Evolutionary conservation across 2,797 vertebrate genomes (phyloP), one percentile per base, ranked within the genome.

Genomic region (Buphagus erythrorhynchus): DNA sequence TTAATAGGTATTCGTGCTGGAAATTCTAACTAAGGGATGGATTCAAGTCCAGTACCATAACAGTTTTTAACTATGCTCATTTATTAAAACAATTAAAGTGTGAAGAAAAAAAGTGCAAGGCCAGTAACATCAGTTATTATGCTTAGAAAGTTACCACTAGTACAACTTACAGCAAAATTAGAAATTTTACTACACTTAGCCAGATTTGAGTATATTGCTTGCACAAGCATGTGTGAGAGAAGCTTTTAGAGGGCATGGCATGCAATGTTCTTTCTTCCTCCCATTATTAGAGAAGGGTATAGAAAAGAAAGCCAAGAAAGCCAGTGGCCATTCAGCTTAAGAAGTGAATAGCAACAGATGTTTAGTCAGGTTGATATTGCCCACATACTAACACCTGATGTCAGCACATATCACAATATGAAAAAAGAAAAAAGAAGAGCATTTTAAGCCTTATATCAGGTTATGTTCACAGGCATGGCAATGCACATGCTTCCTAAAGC

Each of bases 1-100:
- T 97, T 86, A 90, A 82, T 40, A 90, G 38, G 25, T 86, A 79
- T 67, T 86, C 10, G 15, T 72, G 85, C 45, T 49, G 33, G 26
- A 93, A 72, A 55, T 78, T 76, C 72, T 93, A 94, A 54, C 33
- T 59, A 51, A 65, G 76, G 73, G 69, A 54, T 35, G 49, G 75
- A 61, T 67, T 85, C 35, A 85, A 91, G 31, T 45, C 86, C 65
- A 75, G 48, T 61, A 86, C 28, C 11, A 2, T 20, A 82, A 76
- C n/a, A 52, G 21, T n/a, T 42, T 79, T 16, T 31, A 71, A 54
- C 36, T 87, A 48, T 2, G 3, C 61, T 87, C 3, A 61, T 19
- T 43, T 29, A 84, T 51, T 73, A 77, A 40, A 86, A 25, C 19
- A 51, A 63, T 24, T 55, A 3, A 71, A 55, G 10, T 7, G 2